Evolutionary conservation across 2,797 vertebrate species (phyloP).

Genomic region (Ptychadena robeensis): DNA sequence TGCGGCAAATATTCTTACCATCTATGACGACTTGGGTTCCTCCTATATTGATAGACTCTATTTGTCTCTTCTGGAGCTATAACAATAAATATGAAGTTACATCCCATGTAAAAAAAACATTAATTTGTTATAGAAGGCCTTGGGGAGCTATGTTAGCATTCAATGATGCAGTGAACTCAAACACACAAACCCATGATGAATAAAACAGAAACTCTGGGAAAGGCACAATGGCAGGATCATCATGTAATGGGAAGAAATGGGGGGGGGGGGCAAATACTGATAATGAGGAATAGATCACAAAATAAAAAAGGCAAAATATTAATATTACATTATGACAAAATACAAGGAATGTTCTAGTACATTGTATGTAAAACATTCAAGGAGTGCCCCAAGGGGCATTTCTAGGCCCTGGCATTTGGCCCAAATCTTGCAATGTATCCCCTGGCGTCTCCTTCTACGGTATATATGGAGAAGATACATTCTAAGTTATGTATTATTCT

Average conservation of each 20-base stretch:
- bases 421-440: too few species aligned
- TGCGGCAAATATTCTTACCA: slow-evolving; percentile 75
- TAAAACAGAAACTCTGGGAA: not conserved
- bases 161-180: not conserved
- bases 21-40: slow-evolving; percentile 89
- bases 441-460: too few species aligned
- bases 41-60: slow-evolving; percentile 89
- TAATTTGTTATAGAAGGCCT: not conserved
- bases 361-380: not conserved
- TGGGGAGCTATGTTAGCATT: not conserved
- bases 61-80: slow-evolving; percentile 86
- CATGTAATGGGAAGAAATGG: too few species aligned
- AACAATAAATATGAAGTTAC: slow-evolving; percentile 59
- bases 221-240: not conserved
- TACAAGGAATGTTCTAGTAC: too few species aligned
- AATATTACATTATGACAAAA: too few species aligned
- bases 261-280: too few species aligned
- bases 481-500: too few species aligned
- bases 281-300: too few species aligned
- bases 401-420: too few species aligned
- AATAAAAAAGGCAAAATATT: too few species aligned
- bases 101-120: not conserved
- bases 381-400: not conserved
- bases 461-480: too few species aligned
- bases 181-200: not conserved